Conservation (phyloP, 2,888 invertebrate species). For the Campaea margaritaria region DNA sequence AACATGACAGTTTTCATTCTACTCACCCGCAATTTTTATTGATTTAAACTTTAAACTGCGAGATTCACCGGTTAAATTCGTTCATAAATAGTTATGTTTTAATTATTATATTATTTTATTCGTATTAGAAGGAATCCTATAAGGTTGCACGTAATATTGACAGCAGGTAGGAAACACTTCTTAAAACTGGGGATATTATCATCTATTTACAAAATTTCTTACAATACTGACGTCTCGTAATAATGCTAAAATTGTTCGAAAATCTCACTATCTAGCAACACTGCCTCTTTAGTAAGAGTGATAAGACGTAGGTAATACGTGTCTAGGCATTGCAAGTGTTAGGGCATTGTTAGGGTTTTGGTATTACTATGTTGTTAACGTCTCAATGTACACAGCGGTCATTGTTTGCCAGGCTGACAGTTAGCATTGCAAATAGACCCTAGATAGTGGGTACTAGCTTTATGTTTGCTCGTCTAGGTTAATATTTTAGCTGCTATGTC, state of each 20-base stretch:
- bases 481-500: conserved; percentile 23
- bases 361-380: conserved; percentile 31
- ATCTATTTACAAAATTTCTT: too few relatives aligned
- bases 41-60: too few relatives aligned
- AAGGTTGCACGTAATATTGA: too few relatives aligned
- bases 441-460: not conserved
- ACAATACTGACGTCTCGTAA: not conserved
- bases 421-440: conserved; percentile 27
- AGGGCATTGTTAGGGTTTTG: conserved; percentile 35
- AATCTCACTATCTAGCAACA: not conserved
- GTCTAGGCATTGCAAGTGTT: conserved; percentile 45
- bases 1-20: too few relatives aligned
- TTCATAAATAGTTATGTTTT: too few relatives aligned
- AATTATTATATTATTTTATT: too few relatives aligned
- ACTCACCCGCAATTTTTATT: too few relatives aligned
- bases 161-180: too few relatives aligned
- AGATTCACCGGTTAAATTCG: too few relatives aligned
- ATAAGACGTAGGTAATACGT: conserved; percentile 37
- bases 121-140: too few relatives aligned
- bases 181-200: too few relatives aligned
- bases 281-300: conserved; percentile 1
- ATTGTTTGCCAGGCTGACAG: conserved; percentile 34
- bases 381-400: conserved; percentile 11
- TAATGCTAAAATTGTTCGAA: not conserved
- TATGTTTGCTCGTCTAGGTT: conserved; percentile 12